Evolutionary conservation across 2,797 vertebrate species (phyloP), one percentile per base, ranked within the genome.

Genomic region (Lacerta viridis): DNA sequence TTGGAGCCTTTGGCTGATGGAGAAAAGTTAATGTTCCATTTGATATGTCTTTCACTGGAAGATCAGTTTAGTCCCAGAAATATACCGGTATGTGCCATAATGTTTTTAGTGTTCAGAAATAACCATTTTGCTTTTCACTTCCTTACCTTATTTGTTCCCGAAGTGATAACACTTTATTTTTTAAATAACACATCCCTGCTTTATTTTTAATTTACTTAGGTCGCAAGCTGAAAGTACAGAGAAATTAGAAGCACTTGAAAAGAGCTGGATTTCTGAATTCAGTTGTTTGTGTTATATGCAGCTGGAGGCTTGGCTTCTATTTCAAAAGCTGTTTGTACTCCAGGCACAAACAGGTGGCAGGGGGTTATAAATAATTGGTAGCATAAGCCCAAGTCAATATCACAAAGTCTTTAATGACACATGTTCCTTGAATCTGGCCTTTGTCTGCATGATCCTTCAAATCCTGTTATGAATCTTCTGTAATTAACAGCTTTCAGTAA

Each of bases 401-500:
- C 0, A 83, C 90, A 87, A n/a, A 3, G 8, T 79, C 23, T 68
- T 0, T 0, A 71, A 33, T 41, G 43, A 33, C 88, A 81, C 20
- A 81, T 0, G 0, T 0, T 0, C 81, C 86, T 78, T 43, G 80
- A 74, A 80, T 89, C 83, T 75, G 0, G 0, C 82, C 91, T 90
- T 90, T 0, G 0, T 69, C 7, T 5, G 36, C 0, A 0, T 84
- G 85, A 94, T 90, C 93, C 80, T 82, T 89, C 78, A 86, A 89
- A 94, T 94, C 92, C 84, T 85, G 41, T 95, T 94, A 93, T 1
- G 0, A 83, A 25, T 89, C 61, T 87, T 90, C 80, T 90, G 92
- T 94, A 95, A 95, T 95, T 95, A 95, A 94, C 86, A 92, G 89
- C 91, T 93, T 1, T 1, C 61, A 61, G 89, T 94, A 92, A 92